Conservation (phyloP, 2,113 vertebrate species). For the Benitochromis conjunctus region DNA sequence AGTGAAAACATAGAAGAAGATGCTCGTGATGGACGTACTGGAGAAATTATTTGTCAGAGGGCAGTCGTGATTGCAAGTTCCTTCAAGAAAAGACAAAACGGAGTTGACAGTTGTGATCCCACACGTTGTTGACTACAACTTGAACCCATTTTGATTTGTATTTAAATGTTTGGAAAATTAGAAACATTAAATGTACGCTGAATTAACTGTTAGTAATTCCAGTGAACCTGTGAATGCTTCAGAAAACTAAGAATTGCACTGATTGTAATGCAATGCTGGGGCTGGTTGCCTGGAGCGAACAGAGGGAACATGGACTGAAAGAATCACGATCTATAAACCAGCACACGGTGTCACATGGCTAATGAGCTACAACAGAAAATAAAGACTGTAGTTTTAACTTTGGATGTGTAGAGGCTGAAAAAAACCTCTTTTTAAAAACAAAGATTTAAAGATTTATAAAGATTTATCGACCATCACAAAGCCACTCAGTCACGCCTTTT, state of each 20-base stretch:
- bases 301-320: not conserved
- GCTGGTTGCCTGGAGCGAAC: not conserved
- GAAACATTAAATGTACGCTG: not conserved
- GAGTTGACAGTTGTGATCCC: not conserved
- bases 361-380: not conserved
- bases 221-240: not conserved
- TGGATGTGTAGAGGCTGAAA: accelerated
- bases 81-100: not conserved
- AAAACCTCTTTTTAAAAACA: not conserved
- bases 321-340: not conserved
- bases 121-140: not conserved
- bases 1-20: not conserved
- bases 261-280: not conserved
- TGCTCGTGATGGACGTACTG: not conserved
- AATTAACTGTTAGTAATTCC: not conserved
- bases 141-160: accelerated
- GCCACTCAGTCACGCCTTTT: not conserved
- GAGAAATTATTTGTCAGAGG: not conserved
- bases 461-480: not conserved
- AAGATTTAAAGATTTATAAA: not conserved
- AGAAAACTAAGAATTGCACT: not conserved
- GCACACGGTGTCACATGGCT: not conserved
- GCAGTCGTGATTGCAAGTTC: not conserved
- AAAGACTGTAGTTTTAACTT: not conserved
- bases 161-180: not conserved